phyloP scores from a whole-genome alignment of 2,888 invertebrate genomes.

The Cantharis lateralis region DNA sequence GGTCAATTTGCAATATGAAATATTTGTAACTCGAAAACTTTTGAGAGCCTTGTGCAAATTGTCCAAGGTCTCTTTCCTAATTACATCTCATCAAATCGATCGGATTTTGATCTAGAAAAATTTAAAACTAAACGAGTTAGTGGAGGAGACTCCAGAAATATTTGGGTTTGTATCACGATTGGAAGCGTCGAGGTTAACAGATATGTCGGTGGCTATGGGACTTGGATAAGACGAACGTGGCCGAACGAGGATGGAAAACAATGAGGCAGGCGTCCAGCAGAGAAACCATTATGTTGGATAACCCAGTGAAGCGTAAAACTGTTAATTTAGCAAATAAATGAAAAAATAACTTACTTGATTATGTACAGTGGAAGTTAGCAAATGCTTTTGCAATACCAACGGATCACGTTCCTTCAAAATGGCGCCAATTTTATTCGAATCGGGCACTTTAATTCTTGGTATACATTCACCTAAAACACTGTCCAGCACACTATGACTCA shows the following conservation, averaged over 20 bases:
- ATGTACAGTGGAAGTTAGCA: conserved; percentile 79
- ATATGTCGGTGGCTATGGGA: too few relatives aligned
- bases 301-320: too few relatives aligned
- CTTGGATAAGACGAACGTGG: too few relatives aligned
- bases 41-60: neutral
- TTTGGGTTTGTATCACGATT: too few relatives aligned
- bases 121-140: too few relatives aligned
- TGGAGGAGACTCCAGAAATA: too few relatives aligned
- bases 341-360: conserved; percentile 70
- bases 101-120: neutral
- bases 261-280: too few relatives aligned
- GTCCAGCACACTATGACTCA: conserved; percentile 68
- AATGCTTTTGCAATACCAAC: conserved; percentile 81
- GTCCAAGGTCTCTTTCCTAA: neutral
- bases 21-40: neutral
- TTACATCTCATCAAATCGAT: neutral
- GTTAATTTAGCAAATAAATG: too few relatives aligned
- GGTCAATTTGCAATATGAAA: neutral
- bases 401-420: conserved; percentile 83
- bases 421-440: conserved; percentile 78
- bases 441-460: conserved; percentile 68
- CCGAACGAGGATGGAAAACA: too few relatives aligned
- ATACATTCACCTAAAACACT: conserved; percentile 67
- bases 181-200: too few relatives aligned
- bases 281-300: too few relatives aligned